A percentile compares a stretch with the other conserved stretches of the same genome.
phyloP scores from a whole-genome alignment of 2,888 invertebrate genomes.

The Macrosiphum euphorbiae region DNA sequence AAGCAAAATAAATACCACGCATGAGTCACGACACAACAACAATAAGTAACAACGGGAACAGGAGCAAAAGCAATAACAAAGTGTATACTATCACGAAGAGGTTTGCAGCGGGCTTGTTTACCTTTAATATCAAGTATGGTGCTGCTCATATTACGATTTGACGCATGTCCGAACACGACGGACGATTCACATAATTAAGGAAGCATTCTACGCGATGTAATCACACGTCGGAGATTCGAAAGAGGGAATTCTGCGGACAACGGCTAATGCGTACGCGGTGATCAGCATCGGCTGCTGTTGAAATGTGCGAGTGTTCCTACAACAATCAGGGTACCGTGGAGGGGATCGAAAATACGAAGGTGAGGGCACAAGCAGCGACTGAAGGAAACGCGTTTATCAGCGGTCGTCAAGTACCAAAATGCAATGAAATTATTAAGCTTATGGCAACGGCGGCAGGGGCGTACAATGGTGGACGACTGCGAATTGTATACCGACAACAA shows the following conservation, averaged over 20 bases:
- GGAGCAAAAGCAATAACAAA: neutral
- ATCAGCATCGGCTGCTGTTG: neutral
- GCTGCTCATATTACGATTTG: conserved; percentile 57
- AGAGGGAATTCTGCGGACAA: neutral
- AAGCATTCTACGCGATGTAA: neutral
- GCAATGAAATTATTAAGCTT: neutral
- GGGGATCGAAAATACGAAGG: neutral
- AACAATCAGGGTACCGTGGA: neutral
- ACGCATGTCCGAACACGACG: conserved; percentile 53
- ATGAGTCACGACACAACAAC: neutral
- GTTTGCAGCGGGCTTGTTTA: neutral
- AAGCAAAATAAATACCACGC: neutral
- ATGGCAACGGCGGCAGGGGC: neutral
- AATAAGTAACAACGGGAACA: neutral
- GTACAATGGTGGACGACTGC: neutral
- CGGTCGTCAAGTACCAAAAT: neutral
- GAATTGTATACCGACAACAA: neutral
- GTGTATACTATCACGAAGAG: neutral
- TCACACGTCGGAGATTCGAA: too few species aligned
- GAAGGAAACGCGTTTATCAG: neutral
- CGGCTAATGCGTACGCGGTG: neutral
- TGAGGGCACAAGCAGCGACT: neutral
- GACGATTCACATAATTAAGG: conserved; percentile 50
- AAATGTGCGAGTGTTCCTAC: neutral
- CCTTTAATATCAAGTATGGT: conserved; percentile 20